Evolutionary conservation across 2,888 invertebrate species (phyloP), one percentile per base, ranked within the genome.

Genomic region (Marasmarcha lunaedactyla): DNA sequence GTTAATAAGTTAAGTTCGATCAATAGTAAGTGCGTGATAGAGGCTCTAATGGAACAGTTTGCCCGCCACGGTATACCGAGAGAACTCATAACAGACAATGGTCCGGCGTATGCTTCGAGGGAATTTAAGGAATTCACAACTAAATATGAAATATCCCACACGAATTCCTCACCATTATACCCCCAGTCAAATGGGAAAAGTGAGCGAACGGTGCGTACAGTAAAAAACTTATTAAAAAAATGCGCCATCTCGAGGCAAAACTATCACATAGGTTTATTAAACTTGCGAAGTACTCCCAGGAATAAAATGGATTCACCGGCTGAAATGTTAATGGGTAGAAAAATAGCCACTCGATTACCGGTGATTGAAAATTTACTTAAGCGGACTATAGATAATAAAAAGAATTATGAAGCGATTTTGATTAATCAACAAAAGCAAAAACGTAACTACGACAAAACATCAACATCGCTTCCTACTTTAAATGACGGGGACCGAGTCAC

Each of bases 1-100:
- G 26, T 25, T 7, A 10, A 10, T 25, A 10, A 25, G 26, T 25
- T 25, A n/a, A n/a, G n/a, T n/a, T n/a, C n/a, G n/a, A n/a, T n/a
- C n/a, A n/a, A n/a, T n/a, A n/a, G n/a, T n/a, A n/a, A n/a, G n/a
- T n/a, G n/a, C n/a, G n/a, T n/a, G n/a, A n/a, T n/a, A n/a, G n/a
- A n/a, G n/a, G n/a, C 35, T 1, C 15, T 50, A 14, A 50, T 45
- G 15, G 43, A 45, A 6, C 43, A 45, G 14, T 48, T 51, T 15
- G 39, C 46, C 1, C 13, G 47, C 1, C 44, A 48, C 20, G 46
- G 47, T 1, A 49, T 49, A 14, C 50, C 48, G 0, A 11, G 14
- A 4, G 37, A 41, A 30, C 14, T 48, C 7, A 20, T 48, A 1
- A 43, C 45, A 1, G 46, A 46, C 15, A 51, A 51, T 33, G 49